phyloP scores from a whole-genome alignment of 1,140 invertebrate genomes.

The Steinernema feltiae region DNA sequence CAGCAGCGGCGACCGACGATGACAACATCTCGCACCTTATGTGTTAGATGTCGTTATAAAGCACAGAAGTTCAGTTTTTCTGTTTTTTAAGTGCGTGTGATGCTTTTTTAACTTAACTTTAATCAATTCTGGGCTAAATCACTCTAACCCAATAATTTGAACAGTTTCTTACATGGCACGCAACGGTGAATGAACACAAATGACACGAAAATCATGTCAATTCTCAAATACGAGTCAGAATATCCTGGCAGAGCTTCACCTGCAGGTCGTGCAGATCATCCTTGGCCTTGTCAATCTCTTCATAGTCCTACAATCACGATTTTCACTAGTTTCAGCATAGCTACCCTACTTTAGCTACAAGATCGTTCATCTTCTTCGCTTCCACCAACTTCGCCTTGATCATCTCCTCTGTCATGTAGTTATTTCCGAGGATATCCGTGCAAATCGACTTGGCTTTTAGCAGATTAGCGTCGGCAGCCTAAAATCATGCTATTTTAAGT shows the following conservation, averaged over 20 bases:
- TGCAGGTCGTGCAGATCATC: not conserved
- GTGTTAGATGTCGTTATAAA: no score
- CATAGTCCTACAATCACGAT: not conserved
- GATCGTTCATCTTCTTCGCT: not conserved
- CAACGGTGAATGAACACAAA: no score
- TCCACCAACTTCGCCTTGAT: not conserved
- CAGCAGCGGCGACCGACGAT: no score
- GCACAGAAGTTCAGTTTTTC: no score
- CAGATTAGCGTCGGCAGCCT: not conserved
- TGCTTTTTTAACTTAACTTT: no score
- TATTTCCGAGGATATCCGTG: not conserved
- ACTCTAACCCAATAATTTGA: no score
- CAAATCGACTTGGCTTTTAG: not conserved
- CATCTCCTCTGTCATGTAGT: not conserved
- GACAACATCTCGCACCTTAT: no score
- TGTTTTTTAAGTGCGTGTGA: no score
- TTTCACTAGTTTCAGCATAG: not conserved
- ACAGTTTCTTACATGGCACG: no score
- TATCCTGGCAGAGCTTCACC: not conserved
- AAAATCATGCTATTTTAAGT: not conserved
- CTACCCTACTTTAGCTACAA: not conserved
- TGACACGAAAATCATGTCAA: not conserved
- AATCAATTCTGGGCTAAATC: no score
- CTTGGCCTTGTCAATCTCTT: not conserved
- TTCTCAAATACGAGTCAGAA: not conserved